phyloP scores from a whole-genome alignment of 2,888 invertebrate genomes.

The Gisinianus flammeolus region DNA sequence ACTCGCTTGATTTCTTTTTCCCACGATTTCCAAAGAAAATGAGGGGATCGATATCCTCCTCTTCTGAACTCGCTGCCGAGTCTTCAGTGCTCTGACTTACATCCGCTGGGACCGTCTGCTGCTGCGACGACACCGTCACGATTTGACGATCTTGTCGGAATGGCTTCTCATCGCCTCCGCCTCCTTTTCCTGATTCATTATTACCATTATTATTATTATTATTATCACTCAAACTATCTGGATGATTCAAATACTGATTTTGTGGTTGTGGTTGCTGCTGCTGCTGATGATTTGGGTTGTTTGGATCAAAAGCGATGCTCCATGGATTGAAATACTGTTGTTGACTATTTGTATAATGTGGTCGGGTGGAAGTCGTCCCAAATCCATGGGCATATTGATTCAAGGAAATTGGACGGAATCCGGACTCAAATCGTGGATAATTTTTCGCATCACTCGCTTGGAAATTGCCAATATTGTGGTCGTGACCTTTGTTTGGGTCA shows the following conservation, averaged over 20 bases:
- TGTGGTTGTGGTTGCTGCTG: background rate
- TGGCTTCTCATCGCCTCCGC: constrained; percentile 26
- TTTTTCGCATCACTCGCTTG: constrained; percentile 43
- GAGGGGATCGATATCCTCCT: constrained; percentile 25
- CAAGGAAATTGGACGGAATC: constrained; percentile 54
- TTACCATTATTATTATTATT: constrained; percentile 11
- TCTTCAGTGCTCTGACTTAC: constrained; percentile 3
- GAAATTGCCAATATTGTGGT: constrained; percentile 40
- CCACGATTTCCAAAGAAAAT: constrained; percentile 35
- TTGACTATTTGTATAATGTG: constrained; percentile 37
- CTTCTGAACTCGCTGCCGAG: background rate
- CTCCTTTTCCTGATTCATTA: background rate
- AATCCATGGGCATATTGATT: constrained; percentile 47
- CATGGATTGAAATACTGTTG: constrained; percentile 42
- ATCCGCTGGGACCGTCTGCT: constrained; percentile 9
- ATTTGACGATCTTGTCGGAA: constrained; percentile 45
- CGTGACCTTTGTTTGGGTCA: background rate
- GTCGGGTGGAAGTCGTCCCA: constrained; percentile 41
- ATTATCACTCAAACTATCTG: background rate
- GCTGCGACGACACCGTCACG: constrained; percentile 2
- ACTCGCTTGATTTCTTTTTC: constrained; percentile 22
- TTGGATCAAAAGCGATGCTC: constrained; percentile 34
- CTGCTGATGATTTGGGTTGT: background rate
- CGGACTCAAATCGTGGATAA: constrained; percentile 52
- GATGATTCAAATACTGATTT: background rate